Percentiles rank a stretch among this genome's conserved stretches.
phyloP scores from a whole-genome alignment of 2,888 invertebrate species.

The Cephus spinipes region DNA sequence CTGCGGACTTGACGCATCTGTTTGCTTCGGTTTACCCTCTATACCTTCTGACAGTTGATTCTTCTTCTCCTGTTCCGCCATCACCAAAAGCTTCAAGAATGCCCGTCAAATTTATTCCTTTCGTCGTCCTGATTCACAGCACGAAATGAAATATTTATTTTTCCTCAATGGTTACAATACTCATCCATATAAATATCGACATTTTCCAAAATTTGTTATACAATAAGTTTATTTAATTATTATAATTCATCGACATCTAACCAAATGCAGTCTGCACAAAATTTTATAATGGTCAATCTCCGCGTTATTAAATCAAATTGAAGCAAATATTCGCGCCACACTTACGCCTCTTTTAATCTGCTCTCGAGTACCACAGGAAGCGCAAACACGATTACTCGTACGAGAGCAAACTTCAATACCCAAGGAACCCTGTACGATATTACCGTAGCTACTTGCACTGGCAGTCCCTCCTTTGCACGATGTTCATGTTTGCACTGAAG shows the following conservation, averaged over 20 bases:
- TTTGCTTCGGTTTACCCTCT: constrained; percentile 10
- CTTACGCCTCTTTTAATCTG: neutral
- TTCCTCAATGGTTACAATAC: neutral
- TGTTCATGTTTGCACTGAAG: neutral
- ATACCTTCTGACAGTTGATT: constrained; percentile 18
- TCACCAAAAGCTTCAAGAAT: neutral
- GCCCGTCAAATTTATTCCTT: neutral
- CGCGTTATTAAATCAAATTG: neutral
- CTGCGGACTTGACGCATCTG: constrained; percentile 12
- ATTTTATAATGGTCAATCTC: neutral
- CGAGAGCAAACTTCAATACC: neutral
- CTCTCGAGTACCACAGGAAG: neutral
- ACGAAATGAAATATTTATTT: neutral
- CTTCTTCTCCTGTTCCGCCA: constrained; percentile 14
- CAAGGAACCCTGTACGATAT: neutral
- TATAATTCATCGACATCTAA: neutral
- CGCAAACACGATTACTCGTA: neutral
- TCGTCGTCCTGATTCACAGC: neutral
- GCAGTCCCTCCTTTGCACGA: neutral
- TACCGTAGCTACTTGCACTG: neutral
- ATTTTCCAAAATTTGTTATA: neutral
- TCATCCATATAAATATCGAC: neutral
- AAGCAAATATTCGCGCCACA: neutral
- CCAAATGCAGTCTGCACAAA: neutral
- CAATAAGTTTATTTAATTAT: neutral